phyloP scores from a whole-genome alignment of 1,140 invertebrate genomes.

The Neodiprion pinetum region DNA sequence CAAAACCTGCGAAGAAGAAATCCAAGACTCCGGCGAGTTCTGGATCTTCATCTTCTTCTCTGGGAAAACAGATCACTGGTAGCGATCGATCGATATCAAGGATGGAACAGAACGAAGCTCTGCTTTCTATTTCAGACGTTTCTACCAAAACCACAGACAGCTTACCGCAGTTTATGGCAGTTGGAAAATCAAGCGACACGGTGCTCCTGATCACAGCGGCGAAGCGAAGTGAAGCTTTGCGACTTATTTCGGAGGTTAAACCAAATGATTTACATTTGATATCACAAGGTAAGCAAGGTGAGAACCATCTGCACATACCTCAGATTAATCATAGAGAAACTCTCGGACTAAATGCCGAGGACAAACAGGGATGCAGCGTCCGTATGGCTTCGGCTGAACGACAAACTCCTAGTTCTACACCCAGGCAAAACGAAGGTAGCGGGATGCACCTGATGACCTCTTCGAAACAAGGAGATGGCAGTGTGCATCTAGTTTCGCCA shows the following conservation, averaged over 20 bases:
- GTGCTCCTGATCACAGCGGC: slow-evolving; percentile 37
- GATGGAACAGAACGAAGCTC: slow-evolving; percentile 40
- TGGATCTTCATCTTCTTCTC: background rate
- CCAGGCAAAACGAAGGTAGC: slow-evolving; percentile 33
- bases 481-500: slow-evolving; percentile 31
- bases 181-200: slow-evolving; percentile 38
- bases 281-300: slow-evolving; percentile 29
- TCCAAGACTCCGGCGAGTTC: slow-evolving; percentile 19
- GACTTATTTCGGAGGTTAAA: slow-evolving; percentile 30
- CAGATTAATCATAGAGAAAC: slow-evolving; percentile 23
- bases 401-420: slow-evolving; percentile 31
- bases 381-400: slow-evolving; percentile 19
- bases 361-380: slow-evolving; percentile 25
- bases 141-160: slow-evolving; percentile 26
- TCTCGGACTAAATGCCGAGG: slow-evolving; percentile 25
- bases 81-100: slow-evolving; percentile 24
- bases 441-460: slow-evolving; percentile 47
- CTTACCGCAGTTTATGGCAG: slow-evolving; percentile 26
- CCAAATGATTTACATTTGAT: slow-evolving; percentile 24
- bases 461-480: slow-evolving; percentile 24
- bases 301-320: slow-evolving; percentile 27
- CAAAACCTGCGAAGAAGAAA: slow-evolving; percentile 45
- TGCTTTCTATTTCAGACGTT: slow-evolving; percentile 44
- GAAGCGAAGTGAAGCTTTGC: slow-evolving; percentile 27
- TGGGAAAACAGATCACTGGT: slow-evolving; percentile 22